Base-by-base conservation (phyloP, 2,888 invertebrate species). In the Pandemis cinnamomeana region DNA sequence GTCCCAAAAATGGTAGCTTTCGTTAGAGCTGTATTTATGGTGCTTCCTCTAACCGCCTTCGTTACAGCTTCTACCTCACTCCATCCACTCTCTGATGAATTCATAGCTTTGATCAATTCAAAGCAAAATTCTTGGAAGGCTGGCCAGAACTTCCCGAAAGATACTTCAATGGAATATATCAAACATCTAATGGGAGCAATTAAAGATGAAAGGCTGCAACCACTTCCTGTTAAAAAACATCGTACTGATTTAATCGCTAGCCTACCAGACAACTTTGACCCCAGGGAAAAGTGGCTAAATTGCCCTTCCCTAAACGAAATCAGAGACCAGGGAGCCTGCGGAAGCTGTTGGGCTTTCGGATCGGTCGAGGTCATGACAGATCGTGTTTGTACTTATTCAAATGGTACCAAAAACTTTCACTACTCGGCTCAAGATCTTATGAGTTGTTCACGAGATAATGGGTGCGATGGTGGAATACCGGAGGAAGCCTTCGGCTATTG, bases 271-370 rank as follows among this genome's bases (percentile, higher is more conserved):
- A 95, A 95, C 80, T 98, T 99, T 86, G 98, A 99, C 92, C 91
- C 98, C 0, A 95, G 98, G 53, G 92, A 95, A 68, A 93, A 97
- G 75, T 99, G 98, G 98, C 96, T 97, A 0, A 86, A 97, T 82
- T 99, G 99, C 84, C 97, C 98, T 0, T 97, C 98, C 10, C 96
- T 99, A 80, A 94, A 95, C 67, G 97, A 97, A 91, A 95, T 98
- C 75, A 95, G 98, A 79, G 98, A 98, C 90, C 98, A 98, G 79
- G 97, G 97, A 11, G 96, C 97, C 13, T 99, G 98, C 87, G 98
- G 98, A 42, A 98, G 98, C 55, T 99, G 99, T 91, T 98, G 98
- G 98, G 98, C 98, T 2, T 98, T 98, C 87, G 98, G 97, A 46
- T 98, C 98, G 7, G 98, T 97, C 0, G 98, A 98, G 89, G 97